Evolutionary conservation across 2,113 vertebrate species (phyloP), one percentile per base, ranked within the genome.

Genomic region (Epinephelus moara): DNA sequence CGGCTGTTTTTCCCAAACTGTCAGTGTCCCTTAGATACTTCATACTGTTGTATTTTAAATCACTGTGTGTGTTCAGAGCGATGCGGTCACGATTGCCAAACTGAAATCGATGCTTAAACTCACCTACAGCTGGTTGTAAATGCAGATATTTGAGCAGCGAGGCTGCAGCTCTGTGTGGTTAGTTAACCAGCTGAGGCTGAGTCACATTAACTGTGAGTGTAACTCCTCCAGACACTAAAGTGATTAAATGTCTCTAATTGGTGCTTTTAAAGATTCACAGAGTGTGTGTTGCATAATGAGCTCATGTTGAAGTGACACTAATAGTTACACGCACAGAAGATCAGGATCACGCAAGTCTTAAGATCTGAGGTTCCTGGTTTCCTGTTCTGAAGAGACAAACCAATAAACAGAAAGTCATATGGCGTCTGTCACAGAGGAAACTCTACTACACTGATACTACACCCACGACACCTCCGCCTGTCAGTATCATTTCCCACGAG

Each of bases 241-340:
- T 89, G 87, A 91, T 91, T 91, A 91, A 88, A 85, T 80, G 84
- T 85, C 84, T 84, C 87, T 91, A 93, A 93, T 91, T 89, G 87
- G 74, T 84, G 89, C 87, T 91, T 87, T 91, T 78, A 88, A 81
- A 90, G 81, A 86, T 78, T 63, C 61, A 82, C 75, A 70, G 78
- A 63, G 70, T 50, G 81, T 70, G 79, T 56, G 62, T 55, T 53
- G 59, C n/a, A 66, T 70, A 80, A 81, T 71, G 74, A 75, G 74
- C 64, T 66, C 30, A 18, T 25, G 42, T 14, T 50, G 10, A 42
- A 57, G 55, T 55, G 82, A 79, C 62, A 62, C 57, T 64, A 55
- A 63, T 14, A 12, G 37, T 47, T 17, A 47, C 37, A 76, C 18
- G 2, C 19, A 55, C 50, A 40, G 10, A n/a, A 62, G 21, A 19